These are phyloP conservation scores for Aphis gossypii DNA, from an alignment of 1,140 invertebrate species.

Conservation along the genomic window DNA sequence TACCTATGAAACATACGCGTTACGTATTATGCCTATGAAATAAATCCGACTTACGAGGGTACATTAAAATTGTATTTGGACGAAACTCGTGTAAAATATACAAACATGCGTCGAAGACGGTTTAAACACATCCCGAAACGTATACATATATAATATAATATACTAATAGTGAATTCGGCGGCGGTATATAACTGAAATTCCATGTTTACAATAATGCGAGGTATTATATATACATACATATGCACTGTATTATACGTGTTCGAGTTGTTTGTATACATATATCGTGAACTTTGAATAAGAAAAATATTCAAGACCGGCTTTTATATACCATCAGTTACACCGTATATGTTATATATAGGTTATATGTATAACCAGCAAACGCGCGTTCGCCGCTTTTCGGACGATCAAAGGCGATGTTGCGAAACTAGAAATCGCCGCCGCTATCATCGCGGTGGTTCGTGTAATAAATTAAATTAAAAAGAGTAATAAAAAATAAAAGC, in stretches of 20 bases:
- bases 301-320: constrained; percentile 15
- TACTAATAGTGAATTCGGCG: not conserved
- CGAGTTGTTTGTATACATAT: not conserved
- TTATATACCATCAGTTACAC: not conserved
- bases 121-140: not conserved
- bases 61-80: not conserved
- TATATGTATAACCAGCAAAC: not conserved
- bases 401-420: not conserved
- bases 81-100: not conserved
- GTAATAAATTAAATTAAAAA: constrained; percentile 21
- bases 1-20: not conserved
- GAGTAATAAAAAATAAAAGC: not conserved
- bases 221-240: not conserved
- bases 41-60: not conserved
- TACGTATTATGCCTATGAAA: not conserved
- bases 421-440: not conserved
- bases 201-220: constrained; percentile 10
- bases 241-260: not conserved
- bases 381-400: not conserved
- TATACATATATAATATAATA: not conserved
- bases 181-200: not conserved
- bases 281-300: not conserved
- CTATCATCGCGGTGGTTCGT: not conserved
- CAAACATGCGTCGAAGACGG: not conserved
- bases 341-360: not conserved